phyloP scores from a whole-genome alignment of 2,113 vertebrate species.

The Atractosteus spatula region DNA sequence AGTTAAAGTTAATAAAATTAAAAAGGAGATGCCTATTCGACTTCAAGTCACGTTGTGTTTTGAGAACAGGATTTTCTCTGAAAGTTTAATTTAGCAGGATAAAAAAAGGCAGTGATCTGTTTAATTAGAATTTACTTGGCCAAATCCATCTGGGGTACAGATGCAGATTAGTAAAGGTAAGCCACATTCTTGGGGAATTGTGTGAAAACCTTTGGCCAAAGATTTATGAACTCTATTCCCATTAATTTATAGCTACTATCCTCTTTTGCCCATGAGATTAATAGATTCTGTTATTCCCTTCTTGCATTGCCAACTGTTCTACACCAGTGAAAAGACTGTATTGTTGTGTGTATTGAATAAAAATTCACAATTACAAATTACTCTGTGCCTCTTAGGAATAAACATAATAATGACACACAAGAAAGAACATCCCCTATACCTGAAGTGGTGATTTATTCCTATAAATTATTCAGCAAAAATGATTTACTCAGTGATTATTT shows the following conservation, averaged over 20 bases:
- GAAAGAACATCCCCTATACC: not conserved
- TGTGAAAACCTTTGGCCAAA: slow-evolving; percentile 35
- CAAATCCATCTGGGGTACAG: slow-evolving; percentile 52
- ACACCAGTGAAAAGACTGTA: not conserved
- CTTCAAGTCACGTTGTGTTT: slow-evolving; percentile 46
- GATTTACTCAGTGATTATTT: not conserved
- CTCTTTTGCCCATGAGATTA: slow-evolving; percentile 37
- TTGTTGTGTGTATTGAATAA: too few relatives aligned
- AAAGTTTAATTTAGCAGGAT: slow-evolving; percentile 64
- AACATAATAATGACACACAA: slow-evolving; percentile 12
- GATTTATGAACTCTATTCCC: slow-evolving; percentile 48
- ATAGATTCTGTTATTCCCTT: slow-evolving; percentile 40
- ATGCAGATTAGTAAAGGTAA: slow-evolving; percentile 63
- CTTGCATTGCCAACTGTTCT: not conserved
- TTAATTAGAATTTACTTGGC: slow-evolving; percentile 74
- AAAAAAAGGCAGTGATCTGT: slow-evolving; percentile 61
- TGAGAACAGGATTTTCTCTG: slow-evolving; percentile 37
- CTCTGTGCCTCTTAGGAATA: not conserved
- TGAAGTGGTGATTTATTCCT: slow-evolving; percentile 3
- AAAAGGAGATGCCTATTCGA: slow-evolving; percentile 24
- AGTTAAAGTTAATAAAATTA: slow-evolving; percentile 11
- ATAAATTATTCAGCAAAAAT: not conserved
- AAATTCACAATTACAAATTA: too few relatives aligned
- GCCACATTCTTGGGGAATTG: slow-evolving; percentile 47
- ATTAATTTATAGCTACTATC: slow-evolving; percentile 47